Evolutionary conservation across 2,113 vertebrate genomes (phyloP), one percentile per base, ranked within the genome.

Genomic region (Megalops atlanticus): DNA sequence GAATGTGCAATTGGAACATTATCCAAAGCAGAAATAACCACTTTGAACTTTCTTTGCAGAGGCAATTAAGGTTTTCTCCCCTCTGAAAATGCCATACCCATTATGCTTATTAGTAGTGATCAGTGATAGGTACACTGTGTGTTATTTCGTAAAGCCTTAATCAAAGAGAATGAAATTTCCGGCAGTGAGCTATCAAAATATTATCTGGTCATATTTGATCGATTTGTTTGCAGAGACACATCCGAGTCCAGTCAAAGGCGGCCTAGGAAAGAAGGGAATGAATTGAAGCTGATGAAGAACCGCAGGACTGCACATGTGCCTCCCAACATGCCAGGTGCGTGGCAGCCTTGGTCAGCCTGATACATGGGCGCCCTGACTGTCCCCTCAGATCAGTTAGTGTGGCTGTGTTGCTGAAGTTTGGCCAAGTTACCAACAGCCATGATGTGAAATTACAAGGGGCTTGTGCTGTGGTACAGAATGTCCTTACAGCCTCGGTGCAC

Each of bases 251-350:
- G 92, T 84, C 96, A 94, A 80, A 94, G 87, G 77, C 91, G 89
- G 84, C 84, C 84, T 74, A 92, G 96, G 84, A 99, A 97, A 91
- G 97, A 99, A 81, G 95, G 96, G 85, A 96, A 90, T 64, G 98
- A 99, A 83, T 98, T 96, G 89, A 95, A 97, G 86, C 94, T 97
- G 90, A 95, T 96, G 93, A 94, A 96, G 87, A 96, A 90, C 88
- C 95, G 96, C 79, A 95, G 96, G 89, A 96, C 94, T 81, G 90
- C 82, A 3, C 95, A 97, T 77, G 74, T 95, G 4, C 92, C 94
- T 81, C 91, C 95, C 58, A 93, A 93, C 82, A 94, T 95, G 90
- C 93, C 96, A 96, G 97, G 98, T 99, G 95, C 31, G 5, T 40
- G 0, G 0, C n/a, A 49, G 1, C 18, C 68, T n/a, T n/a, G n/a